Conservation (phyloP, 2,888 invertebrate species). For the Tyria jacobaeae region DNA sequence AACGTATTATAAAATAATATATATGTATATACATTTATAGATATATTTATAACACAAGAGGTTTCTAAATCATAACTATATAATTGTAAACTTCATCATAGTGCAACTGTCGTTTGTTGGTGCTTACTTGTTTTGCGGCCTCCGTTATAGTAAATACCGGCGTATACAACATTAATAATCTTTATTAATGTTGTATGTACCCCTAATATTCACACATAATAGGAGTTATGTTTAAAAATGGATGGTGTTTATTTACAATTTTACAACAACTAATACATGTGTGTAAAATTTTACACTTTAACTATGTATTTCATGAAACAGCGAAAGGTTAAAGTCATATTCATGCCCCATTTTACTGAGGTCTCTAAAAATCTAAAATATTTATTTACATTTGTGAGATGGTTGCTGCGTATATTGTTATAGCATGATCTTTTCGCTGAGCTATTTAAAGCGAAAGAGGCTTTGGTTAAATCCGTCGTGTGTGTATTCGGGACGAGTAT, state of each 20-base stretch:
- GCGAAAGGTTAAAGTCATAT: background rate
- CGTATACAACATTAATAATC: too few relatives aligned
- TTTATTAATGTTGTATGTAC: too few relatives aligned
- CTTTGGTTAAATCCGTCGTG: constrained; percentile 54
- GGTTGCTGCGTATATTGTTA: constrained; percentile 26
- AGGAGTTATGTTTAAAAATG: background rate
- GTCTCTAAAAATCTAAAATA: background rate
- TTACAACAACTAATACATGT: background rate
- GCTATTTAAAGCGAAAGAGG: constrained; percentile 59
- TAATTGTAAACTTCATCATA: background rate
- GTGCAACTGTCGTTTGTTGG: too few relatives aligned
- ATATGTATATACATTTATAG: too few relatives aligned
- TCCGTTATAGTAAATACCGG: too few relatives aligned
- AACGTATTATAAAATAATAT: background rate
- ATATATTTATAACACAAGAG: too few relatives aligned
- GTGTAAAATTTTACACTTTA: background rate
- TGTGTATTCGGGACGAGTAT: constrained; percentile 57
- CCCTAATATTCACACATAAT: background rate
- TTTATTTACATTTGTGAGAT: constrained; percentile 29
- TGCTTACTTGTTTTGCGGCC: too few relatives aligned
- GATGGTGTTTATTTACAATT: background rate
- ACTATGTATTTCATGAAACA: background rate
- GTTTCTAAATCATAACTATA: too few relatives aligned
- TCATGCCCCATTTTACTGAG: background rate
- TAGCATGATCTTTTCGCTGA: constrained; percentile 37